Evolutionary conservation across 2,888 invertebrate species (phyloP), one percentile per base, ranked within the genome.

Genomic region (Eristalis intricaria): DNA sequence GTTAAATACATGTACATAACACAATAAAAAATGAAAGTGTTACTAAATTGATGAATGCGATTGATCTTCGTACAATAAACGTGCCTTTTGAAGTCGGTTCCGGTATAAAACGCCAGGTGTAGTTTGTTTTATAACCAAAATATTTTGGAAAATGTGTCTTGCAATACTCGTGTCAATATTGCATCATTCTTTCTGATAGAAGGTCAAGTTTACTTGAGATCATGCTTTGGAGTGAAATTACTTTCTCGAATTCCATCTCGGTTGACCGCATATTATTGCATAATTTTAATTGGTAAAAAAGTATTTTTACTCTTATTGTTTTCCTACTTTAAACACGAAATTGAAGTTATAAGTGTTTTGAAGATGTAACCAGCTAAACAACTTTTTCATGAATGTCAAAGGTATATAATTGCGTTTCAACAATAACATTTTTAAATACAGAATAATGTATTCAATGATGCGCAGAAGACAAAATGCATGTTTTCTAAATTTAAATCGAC

Each of bases 121-220:
- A 64, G 78, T 35, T 61, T 75, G 50, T 65, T 58, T 43, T 11
- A 70, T 35, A 56, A 23, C 23, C 13, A 23, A 64, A 26, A 23
- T 32, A 63, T 32, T 75, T 40, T 13, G 43, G 26, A 60, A 65
- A 74, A 84, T 15, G 7, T 64, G 40, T 22, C 64, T 85, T 56
- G 86, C 66, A 87, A 79, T 75, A 50, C 63, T 19, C 71, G 38
- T 68, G 71, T 87, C 56, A 79, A 87, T 83, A 83, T 87, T 87
- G 86, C 86, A 83, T 87, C 86, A 87, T 75, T 38, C 75, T 68
- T 66, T 68, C 26, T 63, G 43, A 65, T 66, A 70, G 78, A 83
- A 75, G 83, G 86, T 83, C 86, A 87, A 83, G 86, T 83, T 87
- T 68, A 79, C 43, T 68, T 56, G 11, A 50, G 50, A 60, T 29